Evolutionary conservation across 2,797 vertebrate genomes (phyloP).

Genomic region (Geotrypetes seraphini): DNA sequence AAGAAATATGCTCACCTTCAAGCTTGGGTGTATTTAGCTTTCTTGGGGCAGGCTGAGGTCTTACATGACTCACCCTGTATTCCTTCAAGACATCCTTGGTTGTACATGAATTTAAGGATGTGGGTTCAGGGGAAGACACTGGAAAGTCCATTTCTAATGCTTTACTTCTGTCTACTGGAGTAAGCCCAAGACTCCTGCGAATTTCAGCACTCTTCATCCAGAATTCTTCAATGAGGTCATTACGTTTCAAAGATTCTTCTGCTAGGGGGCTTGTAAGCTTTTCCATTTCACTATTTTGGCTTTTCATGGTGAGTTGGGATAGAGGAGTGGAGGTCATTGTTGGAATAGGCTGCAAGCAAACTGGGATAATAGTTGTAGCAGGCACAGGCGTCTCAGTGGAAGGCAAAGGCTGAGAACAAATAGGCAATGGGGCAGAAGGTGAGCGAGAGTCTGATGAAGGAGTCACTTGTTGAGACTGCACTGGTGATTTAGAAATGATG

Average conservation of each 20-base stretch:
- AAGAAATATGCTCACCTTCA: constrained; percentile 66
- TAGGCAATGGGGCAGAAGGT: constrained; percentile 55
- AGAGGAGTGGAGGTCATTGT: constrained; percentile 75
- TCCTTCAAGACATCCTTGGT: constrained; percentile 46
- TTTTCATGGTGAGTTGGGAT: constrained; percentile 40
- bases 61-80: constrained; percentile 51
- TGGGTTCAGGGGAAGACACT: constrained; percentile 28
- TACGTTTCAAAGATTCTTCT: constrained; percentile 64
- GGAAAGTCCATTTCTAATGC: constrained; percentile 55
- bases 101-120: constrained; percentile 40
- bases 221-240: constrained; percentile 87
- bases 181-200: constrained; percentile 80
- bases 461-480: constrained; percentile 42
- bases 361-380: constrained; percentile 64
- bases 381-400: constrained; percentile 69
- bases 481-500: constrained; percentile 41
- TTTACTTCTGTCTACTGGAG: constrained; percentile 69
- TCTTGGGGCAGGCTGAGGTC: constrained; percentile 55
- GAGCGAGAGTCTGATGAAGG: constrained; percentile 37
- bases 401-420: constrained; percentile 81
- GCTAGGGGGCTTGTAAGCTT: constrained; percentile 43
- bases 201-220: constrained; percentile 95
- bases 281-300: constrained; percentile 26
- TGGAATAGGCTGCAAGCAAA: constrained; percentile 76
- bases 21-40: constrained; percentile 63